Evolutionary conservation across 2,888 invertebrate genomes (phyloP).

Genomic region (Dascillus cervinus): DNA sequence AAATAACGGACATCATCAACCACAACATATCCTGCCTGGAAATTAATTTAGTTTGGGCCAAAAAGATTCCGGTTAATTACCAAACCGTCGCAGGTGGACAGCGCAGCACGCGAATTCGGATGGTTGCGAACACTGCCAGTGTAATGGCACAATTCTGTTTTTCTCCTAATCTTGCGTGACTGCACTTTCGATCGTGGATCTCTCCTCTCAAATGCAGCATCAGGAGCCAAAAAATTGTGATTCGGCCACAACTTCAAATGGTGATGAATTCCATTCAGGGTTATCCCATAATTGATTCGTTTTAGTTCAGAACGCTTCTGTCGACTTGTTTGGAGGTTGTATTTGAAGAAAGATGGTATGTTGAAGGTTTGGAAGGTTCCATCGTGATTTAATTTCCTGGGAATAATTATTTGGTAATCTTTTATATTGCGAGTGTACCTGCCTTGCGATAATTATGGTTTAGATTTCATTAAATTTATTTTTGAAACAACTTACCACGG

Average conservation of each 20-base stretch:
- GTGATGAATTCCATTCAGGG: slow-evolving; percentile 31
- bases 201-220: slow-evolving; percentile 32
- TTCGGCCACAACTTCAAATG: slow-evolving; percentile 45
- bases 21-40: slow-evolving; percentile 49
- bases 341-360: slow-evolving; percentile 43
- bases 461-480: no score
- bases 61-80: slow-evolving; percentile 17
- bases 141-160: slow-evolving; percentile 43
- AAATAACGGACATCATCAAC: slow-evolving; percentile 47
- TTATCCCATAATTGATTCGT: slow-evolving; percentile 28
- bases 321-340: slow-evolving; percentile 16
- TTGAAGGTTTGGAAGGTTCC: slow-evolving; percentile 43
- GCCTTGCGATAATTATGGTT: slow-evolving; percentile 32
- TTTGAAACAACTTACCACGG: no score
- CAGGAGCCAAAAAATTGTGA: slow-evolving; percentile 44
- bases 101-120: slow-evolving; percentile 42
- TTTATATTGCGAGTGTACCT: slow-evolving; percentile 45
- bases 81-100: slow-evolving; percentile 46
- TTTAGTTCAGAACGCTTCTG: slow-evolving; percentile 19
- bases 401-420: slow-evolving; percentile 43
- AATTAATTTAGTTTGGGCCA: slow-evolving; percentile 1
- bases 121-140: slow-evolving; percentile 43
- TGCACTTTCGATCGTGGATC: slow-evolving; percentile 28
- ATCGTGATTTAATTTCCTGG: slow-evolving; percentile 38
- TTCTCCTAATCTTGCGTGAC: slow-evolving; percentile 25